These are phyloP conservation scores for Limnephilus lunatus DNA, from an alignment of 2,888 invertebrate species.

Conservation along the genomic window DNA sequence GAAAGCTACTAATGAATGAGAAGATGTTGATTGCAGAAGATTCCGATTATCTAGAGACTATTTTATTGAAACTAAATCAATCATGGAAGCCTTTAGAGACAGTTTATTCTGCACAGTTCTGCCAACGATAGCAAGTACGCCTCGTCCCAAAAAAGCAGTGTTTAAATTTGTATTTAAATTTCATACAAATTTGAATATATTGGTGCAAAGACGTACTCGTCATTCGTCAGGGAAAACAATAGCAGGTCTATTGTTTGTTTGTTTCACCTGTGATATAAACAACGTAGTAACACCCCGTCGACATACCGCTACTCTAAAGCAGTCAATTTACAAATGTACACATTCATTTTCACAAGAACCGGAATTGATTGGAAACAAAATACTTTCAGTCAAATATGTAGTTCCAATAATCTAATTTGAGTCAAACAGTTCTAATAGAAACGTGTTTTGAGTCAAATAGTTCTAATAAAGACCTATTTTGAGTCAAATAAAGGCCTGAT, in stretches of 20 bases:
- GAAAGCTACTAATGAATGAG: too few relatives aligned
- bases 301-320: neutral
- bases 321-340: slow-evolving; percentile 43
- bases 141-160: neutral
- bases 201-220: neutral
- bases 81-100: neutral
- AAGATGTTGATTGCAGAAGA: neutral
- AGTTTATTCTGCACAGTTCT: neutral
- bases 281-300: neutral
- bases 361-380: neutral
- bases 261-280: slow-evolving; percentile 10
- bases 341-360: slow-evolving; percentile 3
- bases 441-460: neutral
- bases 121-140: neutral
- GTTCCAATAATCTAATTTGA: neutral
- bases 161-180: neutral
- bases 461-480: neutral
- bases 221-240: neutral
- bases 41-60: neutral
- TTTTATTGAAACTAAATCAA: neutral
- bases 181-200: neutral
- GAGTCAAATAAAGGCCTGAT: neutral
- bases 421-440: neutral
- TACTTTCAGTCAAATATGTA: neutral
- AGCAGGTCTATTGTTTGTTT: neutral